A percentile compares a stretch with the other conserved stretches of the same genome.
These are phyloP conservation scores for Eidolon dupreanum DNA, from an alignment of 2,797 vertebrate species.

Conservation along the genomic window DNA sequence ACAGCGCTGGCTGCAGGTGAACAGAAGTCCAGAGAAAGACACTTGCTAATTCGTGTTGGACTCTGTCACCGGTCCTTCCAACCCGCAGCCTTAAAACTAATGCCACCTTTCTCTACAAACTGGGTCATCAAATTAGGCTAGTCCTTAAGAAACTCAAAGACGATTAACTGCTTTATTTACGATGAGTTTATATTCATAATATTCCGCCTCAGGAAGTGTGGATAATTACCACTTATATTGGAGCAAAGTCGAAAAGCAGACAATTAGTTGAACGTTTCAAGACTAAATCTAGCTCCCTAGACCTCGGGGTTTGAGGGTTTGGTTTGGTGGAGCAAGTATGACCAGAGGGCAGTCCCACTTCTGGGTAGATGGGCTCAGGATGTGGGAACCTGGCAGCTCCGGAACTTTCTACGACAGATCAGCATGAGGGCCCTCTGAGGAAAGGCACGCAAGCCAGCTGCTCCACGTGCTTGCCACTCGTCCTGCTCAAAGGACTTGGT, in stretches of 20 bases:
- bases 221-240: background rate
- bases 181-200: background rate
- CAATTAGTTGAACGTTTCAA: background rate
- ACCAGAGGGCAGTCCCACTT: background rate
- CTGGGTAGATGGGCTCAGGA: background rate
- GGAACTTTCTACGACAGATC: background rate
- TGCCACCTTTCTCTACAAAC: background rate
- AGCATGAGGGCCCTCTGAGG: background rate
- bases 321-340: background rate
- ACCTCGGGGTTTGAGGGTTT: conserved; percentile 9
- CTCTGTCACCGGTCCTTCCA: background rate
- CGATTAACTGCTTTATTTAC: background rate
- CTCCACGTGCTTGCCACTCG: background rate
- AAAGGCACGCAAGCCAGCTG: background rate
- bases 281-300: conserved; percentile 43
- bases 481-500: background rate
- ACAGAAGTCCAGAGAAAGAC: background rate
- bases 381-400: background rate
- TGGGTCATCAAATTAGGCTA: background rate
- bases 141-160: background rate
- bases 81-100: background rate
- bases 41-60: too few species aligned
- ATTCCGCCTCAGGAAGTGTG: background rate
- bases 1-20: background rate
- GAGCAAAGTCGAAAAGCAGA: conserved; percentile 55